These are phyloP conservation scores for Ciconia boyciana DNA, from an alignment of 2,113 vertebrate genomes.

Conservation along the genomic window DNA sequence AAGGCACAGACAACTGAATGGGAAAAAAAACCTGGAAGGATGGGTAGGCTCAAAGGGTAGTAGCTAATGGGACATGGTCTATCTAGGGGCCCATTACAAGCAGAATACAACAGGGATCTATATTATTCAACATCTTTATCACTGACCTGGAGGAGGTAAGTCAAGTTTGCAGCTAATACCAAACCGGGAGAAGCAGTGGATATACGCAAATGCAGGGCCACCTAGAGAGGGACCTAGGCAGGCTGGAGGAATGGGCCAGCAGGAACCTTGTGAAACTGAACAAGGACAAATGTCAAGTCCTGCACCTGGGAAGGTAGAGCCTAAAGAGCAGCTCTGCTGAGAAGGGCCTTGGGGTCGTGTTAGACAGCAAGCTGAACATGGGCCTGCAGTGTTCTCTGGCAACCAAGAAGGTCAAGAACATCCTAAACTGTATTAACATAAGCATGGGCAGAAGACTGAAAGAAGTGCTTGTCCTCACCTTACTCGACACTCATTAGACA, in stretches of 20 bases:
- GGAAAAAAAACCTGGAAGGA: background rate
- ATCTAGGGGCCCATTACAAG: background rate
- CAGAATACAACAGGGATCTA: background rate
- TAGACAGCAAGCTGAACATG: background rate
- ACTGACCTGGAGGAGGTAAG: background rate
- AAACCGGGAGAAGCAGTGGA: background rate
- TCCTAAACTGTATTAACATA: background rate
- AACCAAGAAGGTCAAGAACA: background rate
- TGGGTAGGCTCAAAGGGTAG: background rate
- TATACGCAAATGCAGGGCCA: background rate
- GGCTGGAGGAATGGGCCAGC: background rate
- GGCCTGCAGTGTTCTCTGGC: background rate
- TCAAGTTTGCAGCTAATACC: background rate
- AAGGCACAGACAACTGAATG: background rate
- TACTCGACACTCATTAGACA: background rate
- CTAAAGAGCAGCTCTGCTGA: background rate
- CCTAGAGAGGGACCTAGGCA: background rate
- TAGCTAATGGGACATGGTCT: background rate
- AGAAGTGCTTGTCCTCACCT: background rate
- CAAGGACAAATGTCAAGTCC: background rate
- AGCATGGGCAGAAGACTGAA: background rate
- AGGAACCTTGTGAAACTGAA: background rate
- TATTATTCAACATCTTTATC: background rate
- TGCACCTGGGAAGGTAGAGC: background rate
- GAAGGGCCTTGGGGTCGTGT: background rate